Evolutionary conservation across 1,140 invertebrate species (phyloP), one percentile per base, ranked within the genome.

Genomic region (Hylyphantes graminicola): DNA sequence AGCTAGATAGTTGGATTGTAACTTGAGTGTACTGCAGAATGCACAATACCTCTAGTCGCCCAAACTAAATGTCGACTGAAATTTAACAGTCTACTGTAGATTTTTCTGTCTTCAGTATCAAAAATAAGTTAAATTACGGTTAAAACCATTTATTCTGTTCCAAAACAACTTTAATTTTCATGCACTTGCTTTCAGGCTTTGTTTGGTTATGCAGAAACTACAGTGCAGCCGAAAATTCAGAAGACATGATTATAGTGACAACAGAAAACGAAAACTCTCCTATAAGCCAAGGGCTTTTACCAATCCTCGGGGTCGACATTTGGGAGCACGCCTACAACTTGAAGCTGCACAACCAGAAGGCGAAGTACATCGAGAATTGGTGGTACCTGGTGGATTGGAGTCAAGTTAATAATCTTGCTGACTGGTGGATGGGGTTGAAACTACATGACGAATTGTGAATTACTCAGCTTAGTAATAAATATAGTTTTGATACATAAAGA

Each of bases 281-380:
- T n/a, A 63, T 89, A 48, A 86, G 86, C 54, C 17, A 87, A 61
- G 86, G 86, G 51, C 86, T 89, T 55, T 61, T 84, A 64, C 89
- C 89, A 75, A 86, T 90, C 13, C 74, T 89, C 13, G 88, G 87
- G 3, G 81, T 89, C 59, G 89, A 90, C 86, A 87, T 90, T 9
- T 90, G 89, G 89, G 88, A 90, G 72, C 89, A 90, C 87, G 88
- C 89, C 12, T 90, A 89, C 78, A 89, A 89, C 75, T 75, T 90
- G 13, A 88, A 90, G 86, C 86, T 89, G 72, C 88, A 89, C 73
- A 89, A 89, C 70, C 86, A 85, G 54, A 87, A 89, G 67, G 57
- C 78, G 10, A 86, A 89, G n/a, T 88, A 89, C 59, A 85, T 90
- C 35, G 85, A 86, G 54, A 87, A 88, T 75, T 89, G 87, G 87